phyloP scores from a whole-genome alignment of 1,140 invertebrate species.

The Drosophila tsacasi region DNA sequence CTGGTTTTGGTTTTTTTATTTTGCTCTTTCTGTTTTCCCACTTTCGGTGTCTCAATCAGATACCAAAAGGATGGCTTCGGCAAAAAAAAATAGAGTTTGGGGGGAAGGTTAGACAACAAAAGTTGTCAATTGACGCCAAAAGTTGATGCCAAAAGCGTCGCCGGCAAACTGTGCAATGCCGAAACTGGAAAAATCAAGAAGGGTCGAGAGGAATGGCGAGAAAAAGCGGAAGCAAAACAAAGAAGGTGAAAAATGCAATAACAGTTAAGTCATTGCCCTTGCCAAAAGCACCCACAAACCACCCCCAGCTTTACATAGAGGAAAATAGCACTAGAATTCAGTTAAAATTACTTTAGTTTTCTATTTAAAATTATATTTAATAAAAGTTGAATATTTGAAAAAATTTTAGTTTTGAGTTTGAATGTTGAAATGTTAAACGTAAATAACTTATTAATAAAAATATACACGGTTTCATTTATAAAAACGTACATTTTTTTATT shows the following conservation, averaged over 20 bases:
- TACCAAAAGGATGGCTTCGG: slow-evolving; percentile 53
- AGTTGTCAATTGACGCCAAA: slow-evolving; percentile 82
- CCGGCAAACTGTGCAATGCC: slow-evolving; percentile 43
- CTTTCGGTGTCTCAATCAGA: slow-evolving; percentile 79
- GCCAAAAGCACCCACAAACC: slow-evolving; percentile 6
- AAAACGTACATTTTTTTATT: too few relatives aligned
- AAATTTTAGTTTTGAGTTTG: too few relatives aligned
- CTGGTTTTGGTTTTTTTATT: slow-evolving; percentile 21
- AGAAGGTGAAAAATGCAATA: slow-evolving; percentile 80
- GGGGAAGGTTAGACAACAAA: slow-evolving; percentile 55
- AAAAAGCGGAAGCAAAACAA: slow-evolving; percentile 39
- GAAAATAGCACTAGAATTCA: neutral
- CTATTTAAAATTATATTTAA: rapidly evolving
- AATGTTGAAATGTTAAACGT: neutral
- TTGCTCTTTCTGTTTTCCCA: slow-evolving; percentile 36
- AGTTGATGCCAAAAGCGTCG: slow-evolving; percentile 69
- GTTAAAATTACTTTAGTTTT: neutral
- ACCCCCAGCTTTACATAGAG: neutral
- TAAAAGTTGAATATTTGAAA: neutral
- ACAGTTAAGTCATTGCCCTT: slow-evolving; percentile 75
- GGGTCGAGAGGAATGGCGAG: slow-evolving; percentile 2
- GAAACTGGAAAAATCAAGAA: slow-evolving; percentile 24
- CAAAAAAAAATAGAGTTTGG: slow-evolving; percentile 28
- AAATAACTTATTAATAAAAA: neutral
- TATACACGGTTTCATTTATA: too few relatives aligned